Evolutionary conservation across 2,888 invertebrate species (phyloP).

Genomic region (Hofmannophila pseudospretella): DNA sequence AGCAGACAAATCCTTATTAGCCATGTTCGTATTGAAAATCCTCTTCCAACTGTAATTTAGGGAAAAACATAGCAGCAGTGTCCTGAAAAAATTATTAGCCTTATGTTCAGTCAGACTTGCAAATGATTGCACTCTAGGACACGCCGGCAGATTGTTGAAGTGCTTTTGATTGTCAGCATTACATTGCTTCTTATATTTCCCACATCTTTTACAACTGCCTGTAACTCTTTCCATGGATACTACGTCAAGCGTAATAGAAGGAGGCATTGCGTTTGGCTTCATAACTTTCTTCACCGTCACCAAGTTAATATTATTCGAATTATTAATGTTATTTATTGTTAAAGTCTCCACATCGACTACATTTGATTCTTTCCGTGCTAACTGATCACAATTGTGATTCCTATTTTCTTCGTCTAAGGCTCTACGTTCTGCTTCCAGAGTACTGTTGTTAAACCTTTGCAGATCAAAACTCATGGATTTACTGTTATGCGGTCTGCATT

Average conservation of each 20-base stretch:
- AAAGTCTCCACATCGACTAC: constrained; percentile 22
- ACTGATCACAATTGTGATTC: constrained; percentile 19
- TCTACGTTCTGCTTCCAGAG: constrained; percentile 19
- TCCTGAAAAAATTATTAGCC: constrained; percentile 38
- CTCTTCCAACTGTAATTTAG: constrained; percentile 56
- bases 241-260: constrained; percentile 62
- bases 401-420: constrained; percentile 25
- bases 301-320: constrained; percentile 40
- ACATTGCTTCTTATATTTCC: constrained; percentile 64
- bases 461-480: constrained; percentile 54
- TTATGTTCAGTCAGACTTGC: constrained; percentile 48
- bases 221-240: constrained; percentile 46
- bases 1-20: constrained; percentile 69
- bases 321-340: constrained; percentile 32
- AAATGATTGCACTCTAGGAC: constrained; percentile 50
- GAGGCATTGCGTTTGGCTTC: constrained; percentile 37
- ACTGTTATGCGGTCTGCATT: constrained; percentile 36
- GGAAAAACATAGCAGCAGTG: constrained; percentile 60
- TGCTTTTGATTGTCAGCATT: constrained; percentile 28
- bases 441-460: constrained; percentile 42
- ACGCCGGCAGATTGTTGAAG: constrained; percentile 33
- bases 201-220: constrained; percentile 58
- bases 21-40: constrained; percentile 63
- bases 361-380: constrained; percentile 24
- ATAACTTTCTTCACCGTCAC: constrained; percentile 43